Conservation (phyloP, 2,797 vertebrate genomes). For the Phyllotis vaccarum region DNA sequence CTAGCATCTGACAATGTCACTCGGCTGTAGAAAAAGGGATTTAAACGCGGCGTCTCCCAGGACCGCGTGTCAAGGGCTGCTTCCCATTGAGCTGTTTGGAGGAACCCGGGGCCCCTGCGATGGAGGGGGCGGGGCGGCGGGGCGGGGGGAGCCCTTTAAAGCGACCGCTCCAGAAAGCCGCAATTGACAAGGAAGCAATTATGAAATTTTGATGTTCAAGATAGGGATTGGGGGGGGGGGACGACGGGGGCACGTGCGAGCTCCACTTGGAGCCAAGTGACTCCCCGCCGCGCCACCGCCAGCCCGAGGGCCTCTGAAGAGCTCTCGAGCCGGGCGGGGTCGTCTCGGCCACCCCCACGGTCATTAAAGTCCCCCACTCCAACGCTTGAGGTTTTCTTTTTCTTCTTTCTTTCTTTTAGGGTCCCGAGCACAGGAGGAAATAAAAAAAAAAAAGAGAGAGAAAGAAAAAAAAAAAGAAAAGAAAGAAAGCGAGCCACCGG, state of each 20-base stretch:
- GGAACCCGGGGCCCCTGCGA: constrained; percentile 87
- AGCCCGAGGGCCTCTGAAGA: constrained; percentile 70
- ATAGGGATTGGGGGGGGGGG: constrained; percentile 53
- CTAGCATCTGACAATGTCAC: constrained; percentile 99
- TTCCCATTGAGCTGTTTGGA: constrained; percentile 93
- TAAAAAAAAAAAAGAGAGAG: not conserved
- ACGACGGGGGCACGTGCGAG: constrained; percentile 5
- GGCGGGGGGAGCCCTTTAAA: constrained; percentile 76
- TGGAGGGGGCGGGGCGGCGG: constrained; percentile 85
- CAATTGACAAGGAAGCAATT: constrained; percentile 95
- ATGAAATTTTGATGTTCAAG: constrained; percentile 96
- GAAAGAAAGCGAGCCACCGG: constrained; percentile 83
- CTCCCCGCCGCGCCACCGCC: constrained; percentile 73
- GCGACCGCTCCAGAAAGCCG: constrained; percentile 87
- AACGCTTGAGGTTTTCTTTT: constrained; percentile 87
- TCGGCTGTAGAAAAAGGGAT: constrained; percentile 99
- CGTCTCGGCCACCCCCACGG: constrained; percentile 68
- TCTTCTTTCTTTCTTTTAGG: constrained; percentile 66
- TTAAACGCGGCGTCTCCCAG: constrained; percentile 98
- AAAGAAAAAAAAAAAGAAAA: not conserved
- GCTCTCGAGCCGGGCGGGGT: constrained; percentile 77
- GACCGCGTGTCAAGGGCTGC: constrained; percentile 97
- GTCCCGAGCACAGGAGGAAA: constrained; percentile 90
- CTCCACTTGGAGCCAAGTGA: constrained; percentile 43
- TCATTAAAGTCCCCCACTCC: constrained; percentile 91